Conservation (phyloP, 1,140 invertebrate genomes). For the Stenopsyche tienmushanensis region DNA sequence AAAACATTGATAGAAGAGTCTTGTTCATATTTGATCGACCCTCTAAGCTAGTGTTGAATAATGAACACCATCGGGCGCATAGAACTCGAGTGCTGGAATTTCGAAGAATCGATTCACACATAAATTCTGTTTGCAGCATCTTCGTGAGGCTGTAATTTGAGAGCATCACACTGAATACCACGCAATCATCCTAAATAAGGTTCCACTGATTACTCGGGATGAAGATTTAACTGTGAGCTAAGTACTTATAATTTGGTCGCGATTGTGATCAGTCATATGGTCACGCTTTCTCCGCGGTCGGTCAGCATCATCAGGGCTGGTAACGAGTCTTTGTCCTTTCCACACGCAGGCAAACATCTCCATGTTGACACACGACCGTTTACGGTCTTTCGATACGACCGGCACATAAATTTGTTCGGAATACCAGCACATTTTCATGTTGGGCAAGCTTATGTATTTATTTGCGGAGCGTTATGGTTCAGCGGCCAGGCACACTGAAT, state of each 20-base stretch:
- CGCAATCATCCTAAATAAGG: neutral
- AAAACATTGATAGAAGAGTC: too few species aligned
- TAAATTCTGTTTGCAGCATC: too few species aligned
- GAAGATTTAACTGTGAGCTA: neutral
- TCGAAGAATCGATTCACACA: too few species aligned
- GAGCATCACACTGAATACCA: too few species aligned
- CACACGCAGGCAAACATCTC: neutral
- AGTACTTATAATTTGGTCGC: too few species aligned
- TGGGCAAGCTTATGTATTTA: neutral
- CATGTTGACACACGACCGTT: constrained; percentile 19
- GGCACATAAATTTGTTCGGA: constrained; percentile 19
- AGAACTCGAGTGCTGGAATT: too few species aligned
- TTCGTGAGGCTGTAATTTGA: too few species aligned
- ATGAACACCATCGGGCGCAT: too few species aligned
- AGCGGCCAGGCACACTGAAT: neutral
- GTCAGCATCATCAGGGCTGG: constrained; percentile 13
- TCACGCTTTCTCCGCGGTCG: constrained; percentile 5
- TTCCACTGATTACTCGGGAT: neutral
- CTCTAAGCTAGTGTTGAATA: too few species aligned
- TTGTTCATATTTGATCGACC: too few species aligned
- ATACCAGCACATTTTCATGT: constrained; percentile 4
- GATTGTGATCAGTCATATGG: neutral
- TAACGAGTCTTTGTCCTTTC: constrained; percentile 17
- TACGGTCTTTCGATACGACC: constrained; percentile 6
- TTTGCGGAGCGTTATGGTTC: neutral